Percentiles rank a stretch among this genome's conserved stretches.
phyloP scores from a whole-genome alignment of 1,140 invertebrate genomes.

The Tyrophagus putrescentiae region DNA sequence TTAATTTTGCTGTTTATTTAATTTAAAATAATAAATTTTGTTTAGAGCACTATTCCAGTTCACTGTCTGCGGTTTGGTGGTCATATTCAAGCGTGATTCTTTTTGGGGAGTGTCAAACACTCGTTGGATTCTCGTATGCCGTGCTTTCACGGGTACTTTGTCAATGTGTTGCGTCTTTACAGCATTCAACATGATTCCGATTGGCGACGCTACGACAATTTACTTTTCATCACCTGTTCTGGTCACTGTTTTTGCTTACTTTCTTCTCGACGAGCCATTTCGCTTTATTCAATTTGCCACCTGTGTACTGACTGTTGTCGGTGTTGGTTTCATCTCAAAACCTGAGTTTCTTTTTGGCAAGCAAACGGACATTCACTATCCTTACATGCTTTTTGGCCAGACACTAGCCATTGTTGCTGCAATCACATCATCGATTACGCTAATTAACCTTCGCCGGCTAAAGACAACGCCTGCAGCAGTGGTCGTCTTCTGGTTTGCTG shows the following conservation, averaged over 20 bases:
- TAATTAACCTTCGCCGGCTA: constrained; percentile 57
- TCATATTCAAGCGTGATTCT: neutral
- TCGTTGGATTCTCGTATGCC: neutral
- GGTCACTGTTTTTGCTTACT: constrained; percentile 39
- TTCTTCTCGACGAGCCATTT: constrained; percentile 41
- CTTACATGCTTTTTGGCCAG: neutral
- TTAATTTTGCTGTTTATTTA: neutral
- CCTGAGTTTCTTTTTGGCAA: constrained; percentile 30
- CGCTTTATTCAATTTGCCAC: constrained; percentile 38
- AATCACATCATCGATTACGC: constrained; percentile 44
- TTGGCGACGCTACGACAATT: constrained; percentile 43
- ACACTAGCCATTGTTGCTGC: constrained; percentile 7
- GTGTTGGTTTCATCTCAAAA: constrained; percentile 39
- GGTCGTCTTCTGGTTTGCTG: constrained; percentile 49
- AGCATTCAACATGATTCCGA: constrained; percentile 40
- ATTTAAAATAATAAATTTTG: too few species aligned
- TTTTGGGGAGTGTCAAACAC: neutral
- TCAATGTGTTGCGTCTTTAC: constrained; percentile 11
- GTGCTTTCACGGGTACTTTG: neutral
- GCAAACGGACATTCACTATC: neutral
- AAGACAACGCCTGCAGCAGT: constrained; percentile 74
- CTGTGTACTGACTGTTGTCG: constrained; percentile 36
- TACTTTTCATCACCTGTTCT: constrained; percentile 44
- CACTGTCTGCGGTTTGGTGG: neutral
- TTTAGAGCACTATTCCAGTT: neutral